These are phyloP conservation scores for Mnemiopsis leidyi DNA, from an alignment of 37 sponge, comb jelly and placozoan genomes.

Conservation along the genomic window DNA sequence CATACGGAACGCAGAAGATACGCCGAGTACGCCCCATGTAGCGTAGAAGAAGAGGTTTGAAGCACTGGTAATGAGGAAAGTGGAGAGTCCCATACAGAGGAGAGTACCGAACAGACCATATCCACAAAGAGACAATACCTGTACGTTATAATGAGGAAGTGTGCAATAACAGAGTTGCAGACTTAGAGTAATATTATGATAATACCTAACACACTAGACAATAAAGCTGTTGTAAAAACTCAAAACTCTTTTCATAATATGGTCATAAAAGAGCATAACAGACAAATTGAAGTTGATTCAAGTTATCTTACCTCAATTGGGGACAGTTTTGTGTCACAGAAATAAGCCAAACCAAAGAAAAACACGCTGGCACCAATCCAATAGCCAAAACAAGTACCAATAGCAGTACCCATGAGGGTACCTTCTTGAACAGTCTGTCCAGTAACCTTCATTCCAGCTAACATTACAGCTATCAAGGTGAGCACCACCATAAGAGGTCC, in stretches of 20 bases:
- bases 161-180: neutral
- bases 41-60: slow-evolving; percentile 29
- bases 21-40: slow-evolving; percentile 1
- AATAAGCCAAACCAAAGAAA: slow-evolving; percentile 73
- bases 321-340: slow-evolving; percentile 73
- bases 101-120: slow-evolving; percentile 43
- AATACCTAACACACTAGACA: too few relatives aligned
- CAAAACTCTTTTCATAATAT: too few relatives aligned
- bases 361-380: slow-evolving; percentile 78
- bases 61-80: slow-evolving; percentile 37
- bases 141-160: neutral
- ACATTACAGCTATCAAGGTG: slow-evolving; percentile 82
- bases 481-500: slow-evolving; percentile 86
- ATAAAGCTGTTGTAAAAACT: too few relatives aligned
- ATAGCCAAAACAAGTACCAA: slow-evolving; percentile 80
- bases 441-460: slow-evolving; percentile 84
- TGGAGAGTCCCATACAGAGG: slow-evolving; percentile 56
- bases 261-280: too few relatives aligned
- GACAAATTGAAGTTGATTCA: too few relatives aligned
- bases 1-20: slow-evolving; percentile 65
- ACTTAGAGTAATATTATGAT: too few relatives aligned
- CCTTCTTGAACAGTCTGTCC: slow-evolving; percentile 86
- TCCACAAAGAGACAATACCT: slow-evolving; percentile 26
- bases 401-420: slow-evolving; percentile 87
- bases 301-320: slow-evolving; percentile 73